A percentile compares a stretch with the other conserved stretches of the same genome.
Evolutionary conservation across 1,140 invertebrate species (phyloP).

Genomic region (Rhyzopertha dominica): DNA sequence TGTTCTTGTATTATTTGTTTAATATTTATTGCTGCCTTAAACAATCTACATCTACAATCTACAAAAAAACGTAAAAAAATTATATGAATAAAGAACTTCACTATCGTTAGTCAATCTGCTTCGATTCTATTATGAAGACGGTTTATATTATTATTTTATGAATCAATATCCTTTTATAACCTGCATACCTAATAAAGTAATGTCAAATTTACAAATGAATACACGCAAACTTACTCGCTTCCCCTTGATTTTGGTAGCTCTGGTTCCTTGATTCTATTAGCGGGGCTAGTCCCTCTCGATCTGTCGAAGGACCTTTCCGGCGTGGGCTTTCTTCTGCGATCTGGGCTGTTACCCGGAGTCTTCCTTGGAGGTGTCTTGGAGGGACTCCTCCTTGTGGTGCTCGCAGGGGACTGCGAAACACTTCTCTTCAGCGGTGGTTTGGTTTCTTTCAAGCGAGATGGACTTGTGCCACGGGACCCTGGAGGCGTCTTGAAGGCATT

Average conservation of each 20-base stretch:
- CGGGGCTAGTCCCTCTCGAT: slow-evolving; percentile 38
- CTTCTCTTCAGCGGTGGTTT: slow-evolving; percentile 9
- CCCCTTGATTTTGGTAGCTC: slow-evolving; percentile 37
- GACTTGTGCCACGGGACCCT: slow-evolving; percentile 31
- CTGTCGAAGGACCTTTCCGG: slow-evolving; percentile 16
- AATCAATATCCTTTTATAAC: no score
- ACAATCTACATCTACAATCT: no score
- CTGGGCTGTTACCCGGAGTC: slow-evolving; percentile 23
- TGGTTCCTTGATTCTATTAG: slow-evolving; percentile 14
- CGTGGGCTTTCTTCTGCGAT: slow-evolving; percentile 8
- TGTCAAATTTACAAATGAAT: slow-evolving; percentile 24
- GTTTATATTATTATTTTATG: no score
- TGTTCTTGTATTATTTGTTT: no score
- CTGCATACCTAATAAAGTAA: no score
- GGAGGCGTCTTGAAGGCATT: slow-evolving; percentile 30
- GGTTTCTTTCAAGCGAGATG: slow-evolving; percentile 11
- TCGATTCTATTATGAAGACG: no score
- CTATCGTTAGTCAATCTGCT: no score
- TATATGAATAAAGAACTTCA: no score
- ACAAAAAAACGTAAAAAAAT: no score
- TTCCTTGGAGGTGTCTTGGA: slow-evolving; percentile 7
- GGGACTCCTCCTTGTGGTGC: background rate
- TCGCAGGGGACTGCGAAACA: slow-evolving; percentile 1
- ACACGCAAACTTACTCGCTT: slow-evolving; percentile 41
- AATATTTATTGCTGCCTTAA: no score